Conservation (phyloP, 2,113 vertebrate species). For the Pedetes capensis region DNA sequence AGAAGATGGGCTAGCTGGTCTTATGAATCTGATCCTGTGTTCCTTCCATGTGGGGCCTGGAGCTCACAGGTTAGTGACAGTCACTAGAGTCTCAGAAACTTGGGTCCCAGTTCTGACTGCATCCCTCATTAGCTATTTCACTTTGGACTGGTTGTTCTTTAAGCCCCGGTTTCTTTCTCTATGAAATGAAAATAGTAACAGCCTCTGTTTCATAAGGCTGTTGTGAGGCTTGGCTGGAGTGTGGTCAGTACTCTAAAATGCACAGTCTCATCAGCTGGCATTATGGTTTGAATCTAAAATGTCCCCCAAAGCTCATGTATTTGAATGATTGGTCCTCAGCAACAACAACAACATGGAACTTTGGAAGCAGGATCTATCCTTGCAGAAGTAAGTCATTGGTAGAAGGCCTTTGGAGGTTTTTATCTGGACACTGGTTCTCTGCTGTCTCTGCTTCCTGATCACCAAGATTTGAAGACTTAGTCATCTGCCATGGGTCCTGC, state of each 20-base stretch:
- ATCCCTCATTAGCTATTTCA: neutral
- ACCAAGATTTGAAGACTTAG: no score
- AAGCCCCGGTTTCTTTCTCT: neutral
- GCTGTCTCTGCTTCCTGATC: no score
- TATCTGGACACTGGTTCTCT: no score
- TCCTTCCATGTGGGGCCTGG: neutral
- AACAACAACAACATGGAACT: no score
- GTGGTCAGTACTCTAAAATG: neutral
- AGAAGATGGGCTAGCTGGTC: neutral
- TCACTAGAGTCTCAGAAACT: neutral
- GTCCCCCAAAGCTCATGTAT: no score
- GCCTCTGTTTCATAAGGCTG: neutral
- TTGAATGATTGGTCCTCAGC: no score
- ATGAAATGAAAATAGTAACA: neutral
- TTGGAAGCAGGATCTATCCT: no score
- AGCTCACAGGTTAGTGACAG: neutral
- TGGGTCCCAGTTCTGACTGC: neutral
- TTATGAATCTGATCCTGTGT: neutral
- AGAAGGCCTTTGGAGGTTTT: no score
- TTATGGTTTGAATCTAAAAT: no score
- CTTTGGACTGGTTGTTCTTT: neutral
- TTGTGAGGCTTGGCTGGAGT: neutral
- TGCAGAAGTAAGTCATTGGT: no score
- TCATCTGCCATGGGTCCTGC: no score
- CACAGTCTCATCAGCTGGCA: no score